Evolutionary conservation across 2,113 vertebrate species (phyloP).

Genomic region (Menidia beryllina): DNA sequence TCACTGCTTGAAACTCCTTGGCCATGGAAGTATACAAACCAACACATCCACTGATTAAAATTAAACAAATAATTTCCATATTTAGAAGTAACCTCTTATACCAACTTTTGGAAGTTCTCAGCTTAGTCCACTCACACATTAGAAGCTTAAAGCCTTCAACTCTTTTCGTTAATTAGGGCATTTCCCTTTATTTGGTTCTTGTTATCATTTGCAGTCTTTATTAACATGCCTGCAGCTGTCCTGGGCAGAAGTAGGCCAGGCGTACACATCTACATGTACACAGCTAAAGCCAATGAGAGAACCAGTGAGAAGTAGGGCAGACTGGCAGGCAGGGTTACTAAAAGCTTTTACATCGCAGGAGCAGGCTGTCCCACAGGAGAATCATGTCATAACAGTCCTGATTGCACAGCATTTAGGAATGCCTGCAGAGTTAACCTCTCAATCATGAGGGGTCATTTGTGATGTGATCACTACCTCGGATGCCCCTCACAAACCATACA

Average conservation of each 20-base stretch:
- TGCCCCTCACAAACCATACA: slow-evolving; percentile 29
- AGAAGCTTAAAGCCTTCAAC: slow-evolving; percentile 10
- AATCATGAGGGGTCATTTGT: slow-evolving; percentile 68
- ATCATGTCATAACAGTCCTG: slow-evolving; percentile 77
- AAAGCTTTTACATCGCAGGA: slow-evolving; percentile 63
- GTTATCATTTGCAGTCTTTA: slow-evolving; percentile 40
- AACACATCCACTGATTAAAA: slow-evolving; percentile 1
- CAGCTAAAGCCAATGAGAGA: slow-evolving; percentile 38
- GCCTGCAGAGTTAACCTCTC: slow-evolving; percentile 71
- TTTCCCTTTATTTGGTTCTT: slow-evolving; percentile 21
- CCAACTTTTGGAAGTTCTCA: not conserved
- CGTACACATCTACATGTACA: slow-evolving; percentile 29
- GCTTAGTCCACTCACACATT: not conserved
- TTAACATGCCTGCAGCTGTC: slow-evolving; percentile 61
- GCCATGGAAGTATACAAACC: slow-evolving; percentile 32
- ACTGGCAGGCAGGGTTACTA: slow-evolving; percentile 58
- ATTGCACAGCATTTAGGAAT: slow-evolving; percentile 78
- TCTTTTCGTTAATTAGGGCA: slow-evolving; percentile 13
- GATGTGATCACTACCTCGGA: slow-evolving; percentile 58
- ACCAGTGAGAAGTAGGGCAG: slow-evolving; percentile 71
- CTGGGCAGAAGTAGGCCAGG: slow-evolving; percentile 65
- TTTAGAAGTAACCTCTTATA: not conserved
- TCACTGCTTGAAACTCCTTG: slow-evolving; percentile 10
- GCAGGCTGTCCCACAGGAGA: slow-evolving; percentile 71
- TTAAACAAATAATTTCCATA: not conserved